phyloP scores from a whole-genome alignment of 1,140 invertebrate species.

The Rhagoletis zephyria region DNA sequence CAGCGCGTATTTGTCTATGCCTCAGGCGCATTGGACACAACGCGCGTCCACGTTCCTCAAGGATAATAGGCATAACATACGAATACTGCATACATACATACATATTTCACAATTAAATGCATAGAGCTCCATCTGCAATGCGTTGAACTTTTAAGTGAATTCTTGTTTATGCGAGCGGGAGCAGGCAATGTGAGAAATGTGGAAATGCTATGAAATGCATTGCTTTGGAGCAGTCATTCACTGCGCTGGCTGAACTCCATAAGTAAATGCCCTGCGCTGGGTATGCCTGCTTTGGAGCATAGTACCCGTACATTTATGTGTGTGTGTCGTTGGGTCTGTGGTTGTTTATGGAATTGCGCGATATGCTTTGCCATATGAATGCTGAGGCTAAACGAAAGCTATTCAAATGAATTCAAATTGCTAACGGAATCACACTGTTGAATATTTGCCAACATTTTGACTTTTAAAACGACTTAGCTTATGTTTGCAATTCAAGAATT shows the following conservation, averaged over 20 bases:
- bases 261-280: no score
- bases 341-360: neutral
- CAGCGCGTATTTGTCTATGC: neutral
- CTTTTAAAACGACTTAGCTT: neutral
- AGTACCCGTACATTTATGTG: neutral
- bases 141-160: slow-evolving; percentile 51
- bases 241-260: no score
- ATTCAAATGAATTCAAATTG: neutral
- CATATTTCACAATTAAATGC: slow-evolving; percentile 45
- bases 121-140: slow-evolving; percentile 2
- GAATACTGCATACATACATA: neutral
- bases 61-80: neutral
- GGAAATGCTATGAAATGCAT: no score
- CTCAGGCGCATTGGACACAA: neutral
- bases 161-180: neutral
- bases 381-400: neutral
- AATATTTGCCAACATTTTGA: neutral
- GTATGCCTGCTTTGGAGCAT: no score
- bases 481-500: no score
- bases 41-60: neutral
- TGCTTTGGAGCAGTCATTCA: no score
- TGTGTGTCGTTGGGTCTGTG: neutral
- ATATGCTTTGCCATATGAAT: no score
- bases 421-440: neutral
- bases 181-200: neutral